Base-by-base conservation (phyloP, 2,888 invertebrate genomes). In the Cataglyphis livida region DNA sequence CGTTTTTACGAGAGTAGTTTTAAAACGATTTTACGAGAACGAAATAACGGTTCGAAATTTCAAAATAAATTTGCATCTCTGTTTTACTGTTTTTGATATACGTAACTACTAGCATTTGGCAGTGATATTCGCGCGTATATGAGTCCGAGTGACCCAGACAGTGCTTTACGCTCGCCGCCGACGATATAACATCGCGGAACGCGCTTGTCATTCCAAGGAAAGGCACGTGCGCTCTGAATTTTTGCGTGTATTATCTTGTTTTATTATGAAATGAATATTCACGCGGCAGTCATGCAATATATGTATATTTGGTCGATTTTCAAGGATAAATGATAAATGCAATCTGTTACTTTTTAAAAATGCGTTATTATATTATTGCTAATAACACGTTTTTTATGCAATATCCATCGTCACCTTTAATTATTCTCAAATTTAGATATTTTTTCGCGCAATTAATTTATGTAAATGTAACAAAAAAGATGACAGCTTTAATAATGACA, bases 61-160 rank as follows among this genome's bases (percentile, higher is more conserved):
- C 89, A 87, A 93, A 93, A 93, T 93, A 93, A 93, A 93, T 93
- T 93, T 93, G 92, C 93, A 93, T 93, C 91, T 93, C 91, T 91
- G 92, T 91, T 93, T 93, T 93, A 93, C 93, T 89, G 88, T 91
- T 85, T 85, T 91, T 91, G 91, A 93, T 93, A 92, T 93, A 92
- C 92, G 92, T 93, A 93, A 94, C 92, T 93, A 92, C 91, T 93
- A 89, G 90, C 93, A 92, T 93, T 94, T 93, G 92, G 92, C 93
- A 92, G 92, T 92, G 93, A 93, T 93, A 93, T 90, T 89, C 87
- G 61, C 83, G 75, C 62, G 74, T 74, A 62, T 70, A 61, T 57
- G 61, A 44, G 21, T 28, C 82, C 32, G 57, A 74, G 41, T 66
- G 64, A 79, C 62, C 57, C 75, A 79, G 84, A 84, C 44, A 62